phyloP scores from a whole-genome alignment of 1,140 invertebrate species.

The Anastrepha ludens region DNA sequence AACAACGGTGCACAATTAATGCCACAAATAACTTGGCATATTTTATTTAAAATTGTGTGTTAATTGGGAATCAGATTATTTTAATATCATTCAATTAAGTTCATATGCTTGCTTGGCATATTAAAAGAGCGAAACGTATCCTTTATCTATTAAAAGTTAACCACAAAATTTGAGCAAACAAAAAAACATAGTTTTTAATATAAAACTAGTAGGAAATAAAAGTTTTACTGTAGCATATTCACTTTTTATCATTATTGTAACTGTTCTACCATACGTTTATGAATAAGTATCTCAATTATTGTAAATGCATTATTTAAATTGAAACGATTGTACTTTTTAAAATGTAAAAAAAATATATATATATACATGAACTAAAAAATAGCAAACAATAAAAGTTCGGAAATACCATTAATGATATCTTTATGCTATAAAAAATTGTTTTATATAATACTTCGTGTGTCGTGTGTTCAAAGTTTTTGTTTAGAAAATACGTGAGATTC shows the following conservation, averaged over 20 bases:
- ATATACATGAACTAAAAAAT: neutral
- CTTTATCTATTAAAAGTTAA: neutral
- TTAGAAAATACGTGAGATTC: too few relatives aligned
- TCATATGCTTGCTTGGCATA: neutral
- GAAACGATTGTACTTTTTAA: conserved; percentile 20
- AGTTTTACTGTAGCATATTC: neutral
- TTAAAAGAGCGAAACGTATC: neutral
- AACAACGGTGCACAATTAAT: conserved; percentile 80
- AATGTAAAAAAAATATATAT: neutral
- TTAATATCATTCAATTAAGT: neutral
- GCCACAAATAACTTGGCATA: neutral
- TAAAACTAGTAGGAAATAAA: neutral
- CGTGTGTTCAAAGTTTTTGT: too few relatives aligned
- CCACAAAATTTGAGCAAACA: neutral
- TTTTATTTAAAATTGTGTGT: neutral
- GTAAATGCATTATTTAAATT: conserved; percentile 14
- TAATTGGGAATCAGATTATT: neutral
- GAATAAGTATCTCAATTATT: conserved; percentile 25
- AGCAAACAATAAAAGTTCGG: neutral
- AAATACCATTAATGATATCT: neutral
- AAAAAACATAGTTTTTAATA: neutral
- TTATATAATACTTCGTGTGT: too few relatives aligned
- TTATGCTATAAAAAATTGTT: neutral
- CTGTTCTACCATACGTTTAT: neutral
- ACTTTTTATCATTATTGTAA: neutral